Evolutionary conservation across 2,888 invertebrate genomes (phyloP).

Genomic region (Phyto melanocephala): DNA sequence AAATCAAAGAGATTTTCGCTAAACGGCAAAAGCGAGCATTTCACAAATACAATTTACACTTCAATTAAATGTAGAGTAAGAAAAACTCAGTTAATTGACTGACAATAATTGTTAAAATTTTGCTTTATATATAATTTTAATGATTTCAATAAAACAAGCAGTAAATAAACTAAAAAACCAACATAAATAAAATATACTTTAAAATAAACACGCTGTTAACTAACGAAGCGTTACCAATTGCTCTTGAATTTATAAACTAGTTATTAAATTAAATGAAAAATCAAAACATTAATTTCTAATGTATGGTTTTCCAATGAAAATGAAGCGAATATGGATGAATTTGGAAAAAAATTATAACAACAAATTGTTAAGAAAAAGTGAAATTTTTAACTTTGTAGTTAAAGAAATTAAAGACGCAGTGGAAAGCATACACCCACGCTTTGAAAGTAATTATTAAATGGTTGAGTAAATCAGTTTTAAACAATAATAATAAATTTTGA

Average conservation of each 20-base stretch:
- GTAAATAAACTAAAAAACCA: background rate
- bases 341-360: background rate
- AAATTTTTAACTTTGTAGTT: background rate
- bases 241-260: conserved; percentile 45
- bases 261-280: conserved; percentile 49
- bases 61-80: no score
- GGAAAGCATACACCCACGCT: background rate
- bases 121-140: background rate
- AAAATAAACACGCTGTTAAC: conserved; percentile 21
- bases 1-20: background rate
- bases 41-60: no score
- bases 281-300: conserved; percentile 22
- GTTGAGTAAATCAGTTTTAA: background rate
- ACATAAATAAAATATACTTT: background rate
- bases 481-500: no score
- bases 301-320: conserved; percentile 30
- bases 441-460: background rate
- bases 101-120: background rate
- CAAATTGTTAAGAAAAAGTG: conserved; percentile 10
- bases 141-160: background rate
- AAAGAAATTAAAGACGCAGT: background rate
- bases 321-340: conserved; percentile 11
- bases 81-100: no score
- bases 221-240: conserved; percentile 53
- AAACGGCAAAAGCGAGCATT: no score